Evolutionary conservation across 2,888 invertebrate genomes (phyloP).

Genomic region (Linyphia triangularis): DNA sequence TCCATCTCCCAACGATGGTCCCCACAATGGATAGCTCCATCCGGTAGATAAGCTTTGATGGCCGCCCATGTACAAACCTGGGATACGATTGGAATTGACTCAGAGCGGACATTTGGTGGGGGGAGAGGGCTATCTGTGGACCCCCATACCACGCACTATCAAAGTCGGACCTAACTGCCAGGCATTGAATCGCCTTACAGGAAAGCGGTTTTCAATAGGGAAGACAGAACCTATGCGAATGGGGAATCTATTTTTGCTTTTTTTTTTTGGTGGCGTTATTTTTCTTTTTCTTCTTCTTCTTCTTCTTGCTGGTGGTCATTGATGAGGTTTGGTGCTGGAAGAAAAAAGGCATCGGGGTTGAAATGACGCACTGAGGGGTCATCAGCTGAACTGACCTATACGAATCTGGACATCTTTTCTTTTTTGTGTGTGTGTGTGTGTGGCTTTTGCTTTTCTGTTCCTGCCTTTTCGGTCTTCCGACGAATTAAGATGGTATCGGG

Average conservation of each 20-base stretch:
- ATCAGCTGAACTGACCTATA: constrained; percentile 60
- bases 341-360: constrained; percentile 59
- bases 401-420: constrained; percentile 58
- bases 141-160: constrained; percentile 74
- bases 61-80: constrained; percentile 54
- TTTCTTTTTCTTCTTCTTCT: background rate
- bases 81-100: constrained; percentile 49
- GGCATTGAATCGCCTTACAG: constrained; percentile 56
- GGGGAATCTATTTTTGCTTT: constrained; percentile 35
- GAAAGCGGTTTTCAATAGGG: constrained; percentile 75
- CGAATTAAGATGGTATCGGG: constrained; percentile 73
- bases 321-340: constrained; percentile 53
- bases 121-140: constrained; percentile 42
- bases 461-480: background rate
- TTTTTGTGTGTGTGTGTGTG: constrained; percentile 33
- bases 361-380: constrained; percentile 73
- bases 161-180: constrained; percentile 50
- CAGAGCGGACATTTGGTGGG: background rate
- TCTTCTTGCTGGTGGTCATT: constrained; percentile 3
- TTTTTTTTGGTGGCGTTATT: constrained; percentile 6
- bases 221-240: constrained; percentile 47
- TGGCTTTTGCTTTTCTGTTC: background rate
- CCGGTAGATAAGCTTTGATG: constrained; percentile 74
- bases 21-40: constrained; percentile 68
- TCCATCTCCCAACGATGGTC: constrained; percentile 45